A percentile compares a stretch with the other conserved stretches of the same genome.
Evolutionary conservation across 2,113 vertebrate species (phyloP).

Genomic region (Danio rerio): DNA sequence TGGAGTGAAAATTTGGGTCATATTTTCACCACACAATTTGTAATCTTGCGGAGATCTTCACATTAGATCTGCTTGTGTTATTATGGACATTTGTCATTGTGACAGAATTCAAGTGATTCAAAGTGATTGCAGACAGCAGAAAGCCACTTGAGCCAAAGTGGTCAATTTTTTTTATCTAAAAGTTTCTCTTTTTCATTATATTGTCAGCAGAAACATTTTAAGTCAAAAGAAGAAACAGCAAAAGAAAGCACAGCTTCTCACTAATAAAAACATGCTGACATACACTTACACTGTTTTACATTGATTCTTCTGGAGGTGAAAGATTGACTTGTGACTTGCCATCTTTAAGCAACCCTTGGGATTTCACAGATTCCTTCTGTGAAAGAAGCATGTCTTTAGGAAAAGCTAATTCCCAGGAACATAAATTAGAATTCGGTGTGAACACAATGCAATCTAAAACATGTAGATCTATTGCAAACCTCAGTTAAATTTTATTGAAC

Average conservation of each 20-base stretch:
- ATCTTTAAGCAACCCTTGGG: background rate
- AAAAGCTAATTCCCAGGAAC: background rate
- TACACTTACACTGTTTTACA: background rate
- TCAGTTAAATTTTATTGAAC: background rate
- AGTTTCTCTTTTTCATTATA: background rate
- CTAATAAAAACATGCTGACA: background rate
- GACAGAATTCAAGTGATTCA: background rate
- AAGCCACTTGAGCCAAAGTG: background rate
- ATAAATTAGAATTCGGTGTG: background rate
- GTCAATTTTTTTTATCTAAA: background rate
- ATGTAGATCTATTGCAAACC: background rate
- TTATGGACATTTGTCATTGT: background rate
- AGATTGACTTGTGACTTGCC: background rate
- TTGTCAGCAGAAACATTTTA: background rate
- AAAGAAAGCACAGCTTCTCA: background rate
- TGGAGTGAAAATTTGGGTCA: background rate
- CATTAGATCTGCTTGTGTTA: background rate
- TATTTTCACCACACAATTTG: background rate
- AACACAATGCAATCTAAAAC: background rate
- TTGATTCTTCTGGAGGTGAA: background rate
- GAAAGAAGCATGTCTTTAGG: background rate
- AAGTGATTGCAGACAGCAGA: background rate
- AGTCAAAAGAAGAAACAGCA: background rate
- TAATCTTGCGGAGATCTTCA: background rate
- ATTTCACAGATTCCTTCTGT: background rate